Percentiles rank a stretch among this genome's conserved stretches.
These are phyloP conservation scores for Parasteatoda lunata DNA, from an alignment of 2,888 invertebrate species.

Conservation along the genomic window DNA sequence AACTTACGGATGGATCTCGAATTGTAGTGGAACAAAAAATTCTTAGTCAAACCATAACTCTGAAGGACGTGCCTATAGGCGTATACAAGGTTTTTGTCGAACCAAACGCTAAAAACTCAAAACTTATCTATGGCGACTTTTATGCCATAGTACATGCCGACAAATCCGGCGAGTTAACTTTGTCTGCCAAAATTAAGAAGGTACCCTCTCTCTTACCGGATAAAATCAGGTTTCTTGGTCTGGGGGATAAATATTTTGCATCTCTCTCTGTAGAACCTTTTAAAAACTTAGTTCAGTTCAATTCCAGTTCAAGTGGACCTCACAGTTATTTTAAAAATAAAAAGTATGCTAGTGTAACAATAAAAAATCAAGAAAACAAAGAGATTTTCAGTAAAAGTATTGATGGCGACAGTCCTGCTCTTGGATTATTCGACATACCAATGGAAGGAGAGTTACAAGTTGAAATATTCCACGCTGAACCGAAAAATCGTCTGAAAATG, in stretches of 20 bases:
- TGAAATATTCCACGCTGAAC: neutral
- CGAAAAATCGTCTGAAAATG: neutral
- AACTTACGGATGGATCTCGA: neutral
- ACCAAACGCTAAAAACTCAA: neutral
- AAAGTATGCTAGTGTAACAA: neutral
- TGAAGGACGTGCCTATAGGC: neutral
- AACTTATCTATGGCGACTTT: neutral
- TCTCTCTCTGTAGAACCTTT: neutral
- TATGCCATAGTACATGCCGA: neutral
- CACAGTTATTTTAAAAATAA: neutral
- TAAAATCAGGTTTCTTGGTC: neutral
- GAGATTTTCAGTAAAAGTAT: neutral
- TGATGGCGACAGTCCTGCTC: neutral
- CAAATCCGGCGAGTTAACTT: neutral
- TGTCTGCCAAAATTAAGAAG: neutral
- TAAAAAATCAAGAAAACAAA: neutral
- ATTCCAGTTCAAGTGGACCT: neutral
- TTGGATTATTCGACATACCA: neutral
- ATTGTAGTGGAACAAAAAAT: neutral
- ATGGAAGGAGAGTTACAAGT: neutral
- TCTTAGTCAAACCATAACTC: neutral
- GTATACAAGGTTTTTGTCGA: neutral
- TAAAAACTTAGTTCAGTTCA: neutral
- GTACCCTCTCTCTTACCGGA: neutral
- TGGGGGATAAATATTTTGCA: neutral